Conservation (phyloP, 1,140 invertebrate species). For the Drosophila melanica region DNA sequence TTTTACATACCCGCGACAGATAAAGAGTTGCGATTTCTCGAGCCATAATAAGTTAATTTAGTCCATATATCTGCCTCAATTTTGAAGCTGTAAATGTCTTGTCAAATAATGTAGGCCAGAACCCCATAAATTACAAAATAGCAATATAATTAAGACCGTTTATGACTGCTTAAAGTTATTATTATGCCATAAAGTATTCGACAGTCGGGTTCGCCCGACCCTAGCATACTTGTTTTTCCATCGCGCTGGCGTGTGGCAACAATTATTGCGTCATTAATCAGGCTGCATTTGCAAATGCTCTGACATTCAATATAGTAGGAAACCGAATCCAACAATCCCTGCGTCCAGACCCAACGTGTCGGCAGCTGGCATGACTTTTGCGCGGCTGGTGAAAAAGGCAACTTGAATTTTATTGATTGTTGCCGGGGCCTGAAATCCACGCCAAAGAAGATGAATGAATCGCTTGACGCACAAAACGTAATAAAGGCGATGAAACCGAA, state of each 20-base stretch:
- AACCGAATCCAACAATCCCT: background rate
- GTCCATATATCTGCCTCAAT: too few species aligned
- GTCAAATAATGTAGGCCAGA: too few species aligned
- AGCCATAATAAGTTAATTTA: too few species aligned
- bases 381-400: slow-evolving; percentile 69
- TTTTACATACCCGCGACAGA: too few species aligned
- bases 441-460: slow-evolving; percentile 80
- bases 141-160: too few species aligned
- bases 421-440: slow-evolving; percentile 56
- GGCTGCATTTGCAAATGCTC: slow-evolving; percentile 76
- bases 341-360: slow-evolving; percentile 13
- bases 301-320: slow-evolving; percentile 56
- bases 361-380: slow-evolving; percentile 76
- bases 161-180: too few species aligned
- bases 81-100: too few species aligned
- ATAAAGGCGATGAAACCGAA: slow-evolving; percentile 26
- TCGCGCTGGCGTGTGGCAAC: slow-evolving; percentile 55
- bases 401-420: slow-evolving; percentile 83
- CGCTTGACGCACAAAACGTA: slow-evolving; percentile 65
- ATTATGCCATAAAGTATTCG: too few species aligned
- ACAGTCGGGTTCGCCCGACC: too few species aligned
- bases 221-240: background rate
- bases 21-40: too few species aligned
- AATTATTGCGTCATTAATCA: slow-evolving; percentile 83
- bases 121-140: too few species aligned